These are phyloP conservation scores for Ectropis crepuscularia DNA, from an alignment of 2,888 invertebrate species.

Conservation along the genomic window DNA sequence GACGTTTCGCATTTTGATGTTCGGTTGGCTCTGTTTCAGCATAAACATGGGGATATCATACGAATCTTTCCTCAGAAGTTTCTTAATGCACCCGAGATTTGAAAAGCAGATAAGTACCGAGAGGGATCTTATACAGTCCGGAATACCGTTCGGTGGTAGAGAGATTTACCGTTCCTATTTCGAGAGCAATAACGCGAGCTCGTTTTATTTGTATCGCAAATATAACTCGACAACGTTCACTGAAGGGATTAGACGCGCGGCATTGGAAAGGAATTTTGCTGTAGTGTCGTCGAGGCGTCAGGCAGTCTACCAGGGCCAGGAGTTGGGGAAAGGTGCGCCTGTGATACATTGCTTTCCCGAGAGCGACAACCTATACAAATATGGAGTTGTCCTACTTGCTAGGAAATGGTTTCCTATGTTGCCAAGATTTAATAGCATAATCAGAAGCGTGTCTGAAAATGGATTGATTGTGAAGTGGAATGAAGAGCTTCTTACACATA, in stretches of 20 bases:
- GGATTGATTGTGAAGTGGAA: slow-evolving; percentile 81
- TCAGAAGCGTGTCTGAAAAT: slow-evolving; percentile 77
- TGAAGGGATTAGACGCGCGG: slow-evolving; percentile 71
- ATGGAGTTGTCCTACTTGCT: slow-evolving; percentile 76
- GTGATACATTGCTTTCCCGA: slow-evolving; percentile 78
- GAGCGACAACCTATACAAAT: slow-evolving; percentile 77
- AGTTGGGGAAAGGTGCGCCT: slow-evolving; percentile 71
- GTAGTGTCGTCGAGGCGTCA: slow-evolving; percentile 76
- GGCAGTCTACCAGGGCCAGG: slow-evolving; percentile 75
- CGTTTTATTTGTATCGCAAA: slow-evolving; percentile 79
- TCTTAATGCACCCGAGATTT: slow-evolving; percentile 81
- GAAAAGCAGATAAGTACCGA: slow-evolving; percentile 80
- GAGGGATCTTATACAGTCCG: slow-evolving; percentile 72
- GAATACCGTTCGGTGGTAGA: slow-evolving; percentile 76
- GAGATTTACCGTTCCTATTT: slow-evolving; percentile 81
- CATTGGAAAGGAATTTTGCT: slow-evolving; percentile 72
- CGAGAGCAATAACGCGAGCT: slow-evolving; percentile 76
- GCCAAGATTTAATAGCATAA: slow-evolving; percentile 72
- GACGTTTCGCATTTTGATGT: slow-evolving; percentile 74
- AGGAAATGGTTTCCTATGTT: slow-evolving; percentile 79
- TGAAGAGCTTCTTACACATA: slow-evolving; percentile 70
- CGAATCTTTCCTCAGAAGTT: slow-evolving; percentile 80
- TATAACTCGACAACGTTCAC: slow-evolving; percentile 73
- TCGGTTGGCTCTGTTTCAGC: slow-evolving; percentile 78
- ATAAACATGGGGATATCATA: slow-evolving; percentile 80